phyloP scores from a whole-genome alignment of 2,797 vertebrate species.

The Takifugu ocellatus region DNA sequence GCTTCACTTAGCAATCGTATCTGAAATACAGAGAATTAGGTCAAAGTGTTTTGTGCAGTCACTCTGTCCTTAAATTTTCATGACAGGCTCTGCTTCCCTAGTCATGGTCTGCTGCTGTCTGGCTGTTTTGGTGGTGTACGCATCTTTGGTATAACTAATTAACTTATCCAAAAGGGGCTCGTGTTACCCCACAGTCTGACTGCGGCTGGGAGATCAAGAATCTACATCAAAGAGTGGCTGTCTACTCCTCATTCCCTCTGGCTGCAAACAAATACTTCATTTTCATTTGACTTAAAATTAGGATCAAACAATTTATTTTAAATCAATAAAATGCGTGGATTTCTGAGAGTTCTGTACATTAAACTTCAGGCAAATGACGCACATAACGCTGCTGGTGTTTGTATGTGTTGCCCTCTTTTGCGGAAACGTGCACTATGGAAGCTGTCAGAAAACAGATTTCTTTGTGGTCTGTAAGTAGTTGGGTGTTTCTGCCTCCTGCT shows the following conservation, averaged over 20 bases:
- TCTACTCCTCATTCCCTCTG: slow-evolving; percentile 4
- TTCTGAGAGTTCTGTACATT: too few species aligned
- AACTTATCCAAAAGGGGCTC: slow-evolving; percentile 47
- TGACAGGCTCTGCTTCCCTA: slow-evolving; percentile 39
- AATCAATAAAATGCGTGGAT: neutral
- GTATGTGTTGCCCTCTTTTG: neutral
- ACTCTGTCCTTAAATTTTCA: slow-evolving; percentile 66
- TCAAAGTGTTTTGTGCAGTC: slow-evolving; percentile 63
- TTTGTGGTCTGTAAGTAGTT: neutral
- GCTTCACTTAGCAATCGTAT: slow-evolving; percentile 50
- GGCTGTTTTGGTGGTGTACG: slow-evolving; percentile 14
- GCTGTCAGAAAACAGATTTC: too few species aligned
- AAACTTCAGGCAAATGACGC: too few species aligned
- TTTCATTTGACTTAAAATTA: slow-evolving; percentile 19
- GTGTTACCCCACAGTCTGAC: slow-evolving; percentile 38
- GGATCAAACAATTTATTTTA: neutral
- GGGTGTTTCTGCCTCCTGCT: slow-evolving; percentile 41
- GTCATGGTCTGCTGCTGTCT: slow-evolving; percentile 19
- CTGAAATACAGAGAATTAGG: slow-evolving; percentile 69
- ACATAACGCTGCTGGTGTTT: neutral
- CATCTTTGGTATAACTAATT: slow-evolving; percentile 50
- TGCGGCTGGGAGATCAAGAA: slow-evolving; percentile 9
- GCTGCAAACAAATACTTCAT: slow-evolving; percentile 8
- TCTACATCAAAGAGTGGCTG: neutral
- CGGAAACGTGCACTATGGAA: too few species aligned